These are phyloP conservation scores for Glyptemys insculpta DNA, from an alignment of 2,797 vertebrate species.

Conservation along the genomic window DNA sequence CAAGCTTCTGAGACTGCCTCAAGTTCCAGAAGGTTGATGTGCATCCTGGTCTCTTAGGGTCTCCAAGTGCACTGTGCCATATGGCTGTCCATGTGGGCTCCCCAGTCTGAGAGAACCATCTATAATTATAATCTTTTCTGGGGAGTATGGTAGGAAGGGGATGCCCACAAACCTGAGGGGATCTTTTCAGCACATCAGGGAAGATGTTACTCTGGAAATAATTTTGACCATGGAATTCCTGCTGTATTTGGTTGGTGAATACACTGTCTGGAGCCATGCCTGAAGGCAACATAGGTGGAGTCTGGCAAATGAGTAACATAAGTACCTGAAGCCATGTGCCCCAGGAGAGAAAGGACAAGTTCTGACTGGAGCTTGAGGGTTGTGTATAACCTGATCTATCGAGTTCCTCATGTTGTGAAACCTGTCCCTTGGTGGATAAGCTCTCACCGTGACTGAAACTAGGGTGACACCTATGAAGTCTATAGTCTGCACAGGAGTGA, in stretches of 20 bases:
- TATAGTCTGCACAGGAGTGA: neutral
- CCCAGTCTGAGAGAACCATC: neutral
- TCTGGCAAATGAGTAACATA: neutral
- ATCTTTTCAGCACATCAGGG: neutral
- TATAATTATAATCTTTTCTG: neutral
- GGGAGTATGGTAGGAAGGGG: neutral
- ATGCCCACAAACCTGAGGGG: neutral
- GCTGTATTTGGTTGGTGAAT: neutral
- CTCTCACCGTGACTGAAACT: neutral
- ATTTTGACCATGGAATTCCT: neutral
- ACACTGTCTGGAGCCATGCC: neutral
- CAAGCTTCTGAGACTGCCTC: neutral
- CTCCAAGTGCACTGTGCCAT: neutral
- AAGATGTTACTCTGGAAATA: neutral
- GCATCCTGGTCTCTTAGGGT: neutral
- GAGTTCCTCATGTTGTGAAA: neutral
- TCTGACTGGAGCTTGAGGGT: neutral
- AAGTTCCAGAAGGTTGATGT: neutral
- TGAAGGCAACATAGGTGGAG: neutral
- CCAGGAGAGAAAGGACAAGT: neutral
- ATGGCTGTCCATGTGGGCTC: neutral
- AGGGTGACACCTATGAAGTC: neutral
- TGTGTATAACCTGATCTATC: neutral
- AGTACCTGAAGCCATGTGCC: neutral
- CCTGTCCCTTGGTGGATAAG: neutral